phyloP scores from a whole-genome alignment of 2,113 vertebrate species.

The Anolis carolinensis region DNA sequence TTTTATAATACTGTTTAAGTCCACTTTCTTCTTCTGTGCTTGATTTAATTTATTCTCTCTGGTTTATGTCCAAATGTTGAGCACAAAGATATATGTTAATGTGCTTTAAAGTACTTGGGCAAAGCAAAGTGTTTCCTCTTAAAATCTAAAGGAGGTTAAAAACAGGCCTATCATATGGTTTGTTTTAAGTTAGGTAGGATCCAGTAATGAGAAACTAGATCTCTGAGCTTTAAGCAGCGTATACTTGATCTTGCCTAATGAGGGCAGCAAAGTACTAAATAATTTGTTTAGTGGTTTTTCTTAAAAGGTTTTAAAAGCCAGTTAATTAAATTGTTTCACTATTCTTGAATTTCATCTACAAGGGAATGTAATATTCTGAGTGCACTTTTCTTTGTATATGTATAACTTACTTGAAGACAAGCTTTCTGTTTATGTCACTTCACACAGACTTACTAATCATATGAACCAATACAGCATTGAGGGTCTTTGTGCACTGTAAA shows the following conservation, averaged over 20 bases:
- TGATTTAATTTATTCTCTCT: constrained; percentile 37
- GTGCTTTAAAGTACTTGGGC: constrained; percentile 24
- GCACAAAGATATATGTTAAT: constrained; percentile 35
- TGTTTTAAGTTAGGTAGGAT: constrained; percentile 18
- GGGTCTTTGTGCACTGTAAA: not conserved
- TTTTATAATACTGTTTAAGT: constrained; percentile 42
- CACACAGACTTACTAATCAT: not conserved
- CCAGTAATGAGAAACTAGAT: constrained; percentile 33
- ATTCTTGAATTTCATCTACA: not conserved
- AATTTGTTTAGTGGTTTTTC: not conserved
- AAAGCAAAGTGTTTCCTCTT: not conserved
- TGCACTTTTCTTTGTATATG: not conserved
- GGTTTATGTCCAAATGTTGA: not conserved
- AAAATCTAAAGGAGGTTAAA: not conserved
- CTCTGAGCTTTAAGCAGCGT: not conserved
- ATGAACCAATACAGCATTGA: not conserved
- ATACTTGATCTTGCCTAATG: constrained; percentile 10
- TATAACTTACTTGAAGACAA: not conserved
- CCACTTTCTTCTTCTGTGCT: constrained; percentile 57
- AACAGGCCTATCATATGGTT: not conserved
- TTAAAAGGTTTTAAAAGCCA: constrained; percentile 1
- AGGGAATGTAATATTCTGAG: not conserved
- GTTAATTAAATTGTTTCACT: not conserved
- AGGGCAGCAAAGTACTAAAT: not conserved
- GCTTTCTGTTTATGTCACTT: not conserved